Percentiles rank a stretch among this genome's conserved stretches.
phyloP scores from a whole-genome alignment of 1,140 invertebrate species.

The Eurosta solidaginis region DNA sequence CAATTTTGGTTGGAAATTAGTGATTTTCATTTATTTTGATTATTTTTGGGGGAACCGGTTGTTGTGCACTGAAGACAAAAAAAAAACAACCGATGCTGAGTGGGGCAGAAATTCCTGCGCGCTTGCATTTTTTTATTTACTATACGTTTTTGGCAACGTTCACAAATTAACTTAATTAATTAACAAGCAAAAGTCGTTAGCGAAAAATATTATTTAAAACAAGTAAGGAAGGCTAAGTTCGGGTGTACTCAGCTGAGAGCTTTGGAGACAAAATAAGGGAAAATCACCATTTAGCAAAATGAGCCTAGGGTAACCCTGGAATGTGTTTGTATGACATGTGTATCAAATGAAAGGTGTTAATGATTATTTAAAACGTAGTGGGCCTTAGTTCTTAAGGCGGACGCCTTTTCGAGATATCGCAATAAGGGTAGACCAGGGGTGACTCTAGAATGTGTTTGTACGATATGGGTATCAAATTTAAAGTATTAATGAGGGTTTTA shows the following conservation, averaged over 20 bases:
- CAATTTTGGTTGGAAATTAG: background rate
- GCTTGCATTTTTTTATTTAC: background rate
- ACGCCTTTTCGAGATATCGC: too few relatives aligned
- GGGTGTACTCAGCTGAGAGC: background rate
- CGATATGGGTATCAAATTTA: too few relatives aligned
- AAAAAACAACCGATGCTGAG: background rate
- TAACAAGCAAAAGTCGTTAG: constrained; percentile 1
- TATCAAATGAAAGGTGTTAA: too few relatives aligned
- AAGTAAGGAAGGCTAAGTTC: background rate
- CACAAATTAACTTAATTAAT: constrained; percentile 29
- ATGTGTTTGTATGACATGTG: too few relatives aligned
- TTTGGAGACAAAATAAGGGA: background rate
- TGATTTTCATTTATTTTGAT: background rate
- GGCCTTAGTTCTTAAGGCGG: too few relatives aligned
- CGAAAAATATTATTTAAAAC: constrained; percentile 7
- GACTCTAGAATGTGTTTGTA: too few relatives aligned
- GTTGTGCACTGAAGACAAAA: background rate
- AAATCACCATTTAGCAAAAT: too few relatives aligned
- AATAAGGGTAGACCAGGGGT: too few relatives aligned
- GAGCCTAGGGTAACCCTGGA: too few relatives aligned
- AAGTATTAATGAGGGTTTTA: too few relatives aligned
- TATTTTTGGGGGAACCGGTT: background rate
- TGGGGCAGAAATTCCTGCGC: background rate
- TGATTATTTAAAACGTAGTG: too few relatives aligned
- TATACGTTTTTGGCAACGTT: background rate